Percentiles rank a stretch among this genome's conserved stretches.
Conservation (phyloP, 2,888 invertebrate species). For the Ceraclea dissimilis region DNA sequence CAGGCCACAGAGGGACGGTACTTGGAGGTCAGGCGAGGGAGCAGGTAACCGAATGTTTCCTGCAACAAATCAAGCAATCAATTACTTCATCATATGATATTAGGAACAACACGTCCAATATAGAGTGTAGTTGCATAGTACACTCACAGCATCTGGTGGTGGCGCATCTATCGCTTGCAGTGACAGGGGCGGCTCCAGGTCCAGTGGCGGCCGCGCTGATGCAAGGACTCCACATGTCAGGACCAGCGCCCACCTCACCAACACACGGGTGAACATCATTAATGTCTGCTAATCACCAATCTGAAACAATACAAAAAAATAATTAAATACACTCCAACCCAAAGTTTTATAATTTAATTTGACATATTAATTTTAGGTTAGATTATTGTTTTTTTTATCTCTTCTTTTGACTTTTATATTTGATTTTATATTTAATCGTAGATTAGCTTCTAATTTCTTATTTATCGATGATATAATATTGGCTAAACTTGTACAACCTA, state of each 20-base stretch:
- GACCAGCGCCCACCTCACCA: slow-evolving; percentile 38
- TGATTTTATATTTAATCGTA: no score
- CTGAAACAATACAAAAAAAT: slow-evolving; percentile 2
- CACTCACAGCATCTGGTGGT: slow-evolving; percentile 37
- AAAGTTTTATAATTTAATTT: no score
- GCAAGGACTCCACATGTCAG: slow-evolving; percentile 35
- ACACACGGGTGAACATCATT: slow-evolving; percentile 17
- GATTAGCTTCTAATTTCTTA: no score
- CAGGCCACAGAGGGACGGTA: slow-evolving; percentile 36
- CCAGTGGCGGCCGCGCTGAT: slow-evolving; percentile 34
- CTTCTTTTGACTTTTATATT: no score
- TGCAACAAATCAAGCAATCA: slow-evolving; percentile 24
- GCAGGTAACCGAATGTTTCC: slow-evolving; percentile 41
- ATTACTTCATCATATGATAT: background rate
- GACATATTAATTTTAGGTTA: no score
- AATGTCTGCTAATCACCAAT: background rate
- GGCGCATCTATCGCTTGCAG: slow-evolving; percentile 40
- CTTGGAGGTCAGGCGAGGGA: slow-evolving; percentile 48
- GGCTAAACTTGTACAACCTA: no score
- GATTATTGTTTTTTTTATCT: no score
- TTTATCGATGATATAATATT: no score
- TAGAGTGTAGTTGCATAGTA: background rate
- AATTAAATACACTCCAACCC: no score
- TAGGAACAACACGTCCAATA: background rate
- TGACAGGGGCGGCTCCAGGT: slow-evolving; percentile 33